Base-by-base conservation (phyloP, 2,888 invertebrate genomes). In the Brachypalpus laphriformis region DNA sequence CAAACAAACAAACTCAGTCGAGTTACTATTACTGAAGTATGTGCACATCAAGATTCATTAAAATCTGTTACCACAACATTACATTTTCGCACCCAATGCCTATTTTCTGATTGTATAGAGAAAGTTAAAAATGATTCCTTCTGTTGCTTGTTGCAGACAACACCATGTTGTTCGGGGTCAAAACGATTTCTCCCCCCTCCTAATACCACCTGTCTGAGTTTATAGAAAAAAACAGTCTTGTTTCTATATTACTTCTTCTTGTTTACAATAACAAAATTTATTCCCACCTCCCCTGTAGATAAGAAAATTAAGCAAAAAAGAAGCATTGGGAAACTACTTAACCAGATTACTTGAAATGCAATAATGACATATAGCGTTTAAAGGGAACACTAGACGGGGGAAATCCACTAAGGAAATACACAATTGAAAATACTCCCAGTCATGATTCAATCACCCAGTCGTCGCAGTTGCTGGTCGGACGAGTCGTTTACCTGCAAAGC, bases 381-480 rank as follows among this genome's bases (percentile, higher is more conserved):
- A 49, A 68, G 34, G 42, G 31, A 59, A 68, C 40, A 8, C 3
- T 25, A 40, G 20, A 40, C 28, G 16, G 63, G 63, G 51, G 34
- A 42, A 71, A 37, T n/a, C 8, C 9, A 16, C 22, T 42, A 11
- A 66, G 20, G 54, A 42, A 61, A 22, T 42, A 75, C 14, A 70
- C 85, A 81, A 75, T 81, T 66, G 75, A 49, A 70, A 81, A 76
- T 85, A 49, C 75, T 81, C 75, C 66, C 75, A 76, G 75, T 75
- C 81, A 81, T 85, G 81, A 85, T 76, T 81, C 85, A 85, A 81
- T 71, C 71, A 71, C 9, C 66, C 9, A 77, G 65, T 37, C 71
- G 65, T 37, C 71, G 31, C 71, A 70, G 49, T 66, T 34, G 49
- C 40, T 47, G 57, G 40, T 25, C 28, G 42, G 40, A 16, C 28